These are phyloP conservation scores for Phodopus roborovskii DNA, from an alignment of 2,113 vertebrate species.

Conservation along the genomic window DNA sequence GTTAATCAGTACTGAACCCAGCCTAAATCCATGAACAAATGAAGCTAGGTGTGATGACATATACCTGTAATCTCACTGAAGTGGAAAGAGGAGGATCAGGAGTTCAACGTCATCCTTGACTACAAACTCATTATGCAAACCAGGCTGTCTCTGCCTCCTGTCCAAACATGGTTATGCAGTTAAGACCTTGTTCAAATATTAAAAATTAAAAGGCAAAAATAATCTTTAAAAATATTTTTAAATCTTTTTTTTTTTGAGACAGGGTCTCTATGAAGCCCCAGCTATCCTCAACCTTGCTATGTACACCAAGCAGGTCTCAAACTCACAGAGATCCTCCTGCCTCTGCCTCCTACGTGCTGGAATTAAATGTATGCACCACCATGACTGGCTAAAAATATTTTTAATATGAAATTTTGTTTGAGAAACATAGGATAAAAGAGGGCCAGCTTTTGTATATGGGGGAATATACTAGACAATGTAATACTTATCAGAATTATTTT, in stretches of 20 bases:
- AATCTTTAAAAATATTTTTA: not conserved
- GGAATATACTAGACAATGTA: slow-evolving; percentile 43
- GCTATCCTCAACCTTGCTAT: not conserved
- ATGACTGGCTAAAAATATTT: not conserved
- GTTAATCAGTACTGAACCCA: slow-evolving; percentile 10
- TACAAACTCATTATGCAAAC: not conserved
- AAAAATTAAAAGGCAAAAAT: not conserved
- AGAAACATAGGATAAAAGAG: slow-evolving; percentile 26
- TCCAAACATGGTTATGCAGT: not conserved
- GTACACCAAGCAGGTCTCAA: not conserved
- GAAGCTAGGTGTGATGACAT: not conserved
- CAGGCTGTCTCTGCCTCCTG: not conserved
- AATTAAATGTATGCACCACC: not conserved
- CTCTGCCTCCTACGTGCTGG: not conserved
- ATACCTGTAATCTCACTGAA: not conserved
- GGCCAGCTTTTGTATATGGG: not conserved
- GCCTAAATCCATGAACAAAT: slow-evolving; percentile 2
- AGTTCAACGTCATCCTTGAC: not conserved
- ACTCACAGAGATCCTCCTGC: not conserved
- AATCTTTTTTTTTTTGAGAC: not conserved
- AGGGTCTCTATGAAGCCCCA: not conserved
- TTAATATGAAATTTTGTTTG: slow-evolving; percentile 28
- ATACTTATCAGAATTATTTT: slow-evolving; percentile 46
- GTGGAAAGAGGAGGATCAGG: not conserved
- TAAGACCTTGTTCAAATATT: not conserved